Evolutionary conservation across 2,888 invertebrate genomes (phyloP).

Genomic region (Molanna angustata): DNA sequence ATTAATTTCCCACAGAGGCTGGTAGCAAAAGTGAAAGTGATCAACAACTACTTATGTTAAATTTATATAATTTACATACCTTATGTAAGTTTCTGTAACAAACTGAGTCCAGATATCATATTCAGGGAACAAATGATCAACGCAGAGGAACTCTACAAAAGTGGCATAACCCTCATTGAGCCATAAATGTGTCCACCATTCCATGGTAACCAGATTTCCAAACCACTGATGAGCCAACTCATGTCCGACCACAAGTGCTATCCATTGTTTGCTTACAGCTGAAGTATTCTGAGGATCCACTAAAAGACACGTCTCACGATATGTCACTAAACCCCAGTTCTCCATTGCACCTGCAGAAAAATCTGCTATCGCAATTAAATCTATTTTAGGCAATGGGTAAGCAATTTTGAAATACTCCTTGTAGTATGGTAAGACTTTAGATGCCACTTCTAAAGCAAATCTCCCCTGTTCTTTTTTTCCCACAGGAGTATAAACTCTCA

Average conservation of each 20-base stretch:
- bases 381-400: constrained; percentile 94
- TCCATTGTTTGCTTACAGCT: constrained; percentile 76
- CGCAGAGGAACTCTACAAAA: constrained; percentile 93
- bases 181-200: constrained; percentile 98
- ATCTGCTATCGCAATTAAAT: constrained; percentile 94
- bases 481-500: constrained; percentile 82
- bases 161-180: constrained; percentile 95
- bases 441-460: constrained; percentile 91
- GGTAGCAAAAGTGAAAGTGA: too few species aligned
- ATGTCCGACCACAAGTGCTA: constrained; percentile 87
- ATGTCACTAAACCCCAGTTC: constrained; percentile 96
- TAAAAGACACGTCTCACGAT: constrained; percentile 85
- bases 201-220: constrained; percentile 97
- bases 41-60: too few species aligned
- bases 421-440: constrained; percentile 88
- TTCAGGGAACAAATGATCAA: constrained; percentile 89
- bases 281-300: constrained; percentile 91
- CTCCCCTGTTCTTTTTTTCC: constrained; percentile 89
- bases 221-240: constrained; percentile 99
- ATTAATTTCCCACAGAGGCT: too few species aligned
- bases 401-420: constrained; percentile 93
- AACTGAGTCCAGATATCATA: constrained; percentile 98
- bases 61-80: too few species aligned
- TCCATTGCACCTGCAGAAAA: constrained; percentile 97
- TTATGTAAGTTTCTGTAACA: constrained; percentile 82